Evolutionary conservation across 35 echinoderm and acorn worm species (phyloP).

Genomic region (Apostichopus japonicus): DNA sequence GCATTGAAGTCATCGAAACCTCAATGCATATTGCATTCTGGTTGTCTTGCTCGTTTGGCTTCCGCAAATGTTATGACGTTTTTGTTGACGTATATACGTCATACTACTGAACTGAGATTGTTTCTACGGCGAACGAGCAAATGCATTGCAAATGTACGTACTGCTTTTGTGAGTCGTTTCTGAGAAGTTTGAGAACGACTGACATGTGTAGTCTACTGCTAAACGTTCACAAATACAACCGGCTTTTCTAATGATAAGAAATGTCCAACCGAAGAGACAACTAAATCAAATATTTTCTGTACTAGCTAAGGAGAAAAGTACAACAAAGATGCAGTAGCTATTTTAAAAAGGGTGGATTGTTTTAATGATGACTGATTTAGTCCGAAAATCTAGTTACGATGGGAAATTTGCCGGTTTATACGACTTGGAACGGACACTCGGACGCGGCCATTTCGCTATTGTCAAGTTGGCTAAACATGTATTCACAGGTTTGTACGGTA

Average conservation of each 20-base stretch:
- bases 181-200: background rate
- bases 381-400: constrained; percentile 80
- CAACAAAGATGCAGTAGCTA: constrained; percentile 23
- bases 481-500: constrained; percentile 65
- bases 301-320: background rate
- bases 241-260: background rate
- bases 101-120: no score
- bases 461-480: constrained; percentile 96
- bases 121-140: no score
- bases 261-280: background rate
- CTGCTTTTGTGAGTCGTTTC: background rate
- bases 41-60: no score
- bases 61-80: no score
- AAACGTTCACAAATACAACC: background rate
- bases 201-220: background rate
- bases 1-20: no score
- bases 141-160: no score
- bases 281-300: background rate
- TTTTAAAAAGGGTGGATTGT: background rate
- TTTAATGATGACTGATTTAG: constrained; percentile 82
- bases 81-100: no score
- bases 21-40: no score
- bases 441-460: constrained; percentile 98
- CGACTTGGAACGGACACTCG: constrained; percentile 92
- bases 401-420: constrained; percentile 97